Percentiles rank a stretch among this genome's conserved stretches.
phyloP scores from a whole-genome alignment of 2,888 invertebrate genomes.

The Brachyptera putata region DNA sequence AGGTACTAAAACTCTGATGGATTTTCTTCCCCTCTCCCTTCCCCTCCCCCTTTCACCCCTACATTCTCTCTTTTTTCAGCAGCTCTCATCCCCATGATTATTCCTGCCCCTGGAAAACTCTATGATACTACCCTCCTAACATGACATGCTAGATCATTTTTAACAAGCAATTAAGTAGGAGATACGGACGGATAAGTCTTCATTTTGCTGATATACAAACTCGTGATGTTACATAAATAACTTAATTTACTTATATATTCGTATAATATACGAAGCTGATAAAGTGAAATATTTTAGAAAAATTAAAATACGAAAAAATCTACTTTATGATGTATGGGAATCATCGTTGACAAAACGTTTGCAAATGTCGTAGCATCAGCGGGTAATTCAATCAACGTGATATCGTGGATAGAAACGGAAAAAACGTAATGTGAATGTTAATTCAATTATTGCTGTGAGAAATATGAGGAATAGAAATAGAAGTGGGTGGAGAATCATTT shows the following conservation, averaged over 20 bases:
- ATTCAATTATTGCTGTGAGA: too few relatives aligned
- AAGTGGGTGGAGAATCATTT: too few relatives aligned
- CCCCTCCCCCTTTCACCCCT: not conserved
- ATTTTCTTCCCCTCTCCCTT: slow-evolving; percentile 8
- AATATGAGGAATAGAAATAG: too few relatives aligned
- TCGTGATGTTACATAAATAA: not conserved
- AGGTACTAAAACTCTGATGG: slow-evolving; percentile 25
- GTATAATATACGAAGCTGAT: too few relatives aligned
- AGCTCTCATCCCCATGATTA: not conserved
- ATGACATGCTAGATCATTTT: slow-evolving; percentile 18
- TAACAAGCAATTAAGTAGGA: slow-evolving; percentile 19
- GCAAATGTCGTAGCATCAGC: too few relatives aligned
- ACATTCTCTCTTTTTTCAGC: not conserved
- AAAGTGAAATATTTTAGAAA: not conserved
- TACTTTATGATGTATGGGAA: too few relatives aligned
- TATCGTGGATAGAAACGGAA: too few relatives aligned
- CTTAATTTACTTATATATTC: not conserved
- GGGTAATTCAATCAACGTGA: too few relatives aligned
- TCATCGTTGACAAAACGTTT: too few relatives aligned
- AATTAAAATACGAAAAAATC: not conserved
- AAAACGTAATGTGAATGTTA: too few relatives aligned
- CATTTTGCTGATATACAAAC: not conserved
- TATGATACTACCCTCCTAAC: not conserved
- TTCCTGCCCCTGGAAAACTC: slow-evolving; percentile 4
- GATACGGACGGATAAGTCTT: slow-evolving; percentile 6